phyloP scores from a whole-genome alignment of 2,888 invertebrate genomes.

The Cantharis nigra region DNA sequence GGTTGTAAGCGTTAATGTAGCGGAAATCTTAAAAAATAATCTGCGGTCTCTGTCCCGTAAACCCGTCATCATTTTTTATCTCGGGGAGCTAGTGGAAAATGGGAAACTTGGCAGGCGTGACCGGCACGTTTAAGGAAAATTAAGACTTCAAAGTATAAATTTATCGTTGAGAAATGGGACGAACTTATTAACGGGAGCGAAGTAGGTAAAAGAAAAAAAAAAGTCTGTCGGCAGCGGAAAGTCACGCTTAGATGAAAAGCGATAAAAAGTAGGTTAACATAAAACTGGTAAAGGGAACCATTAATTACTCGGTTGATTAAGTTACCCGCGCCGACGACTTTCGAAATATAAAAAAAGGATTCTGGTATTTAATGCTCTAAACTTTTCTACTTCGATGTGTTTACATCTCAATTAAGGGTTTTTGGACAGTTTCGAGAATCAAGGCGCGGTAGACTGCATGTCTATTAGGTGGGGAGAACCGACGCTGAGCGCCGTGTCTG shows the following conservation, averaged over 20 bases:
- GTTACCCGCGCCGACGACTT: not conserved
- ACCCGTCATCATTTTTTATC: not conserved
- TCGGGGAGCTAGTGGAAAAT: not conserved
- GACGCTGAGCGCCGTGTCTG: constrained; percentile 35
- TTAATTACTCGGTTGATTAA: not conserved
- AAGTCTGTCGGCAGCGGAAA: not conserved
- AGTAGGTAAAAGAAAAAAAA: not conserved
- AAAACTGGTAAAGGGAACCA: not conserved
- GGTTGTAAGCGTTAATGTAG: not conserved
- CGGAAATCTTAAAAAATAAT: not conserved
- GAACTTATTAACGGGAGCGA: not conserved
- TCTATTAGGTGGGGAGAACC: constrained; percentile 33
- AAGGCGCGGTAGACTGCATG: constrained; percentile 35
- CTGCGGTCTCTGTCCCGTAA: not conserved
- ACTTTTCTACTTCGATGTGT: not conserved
- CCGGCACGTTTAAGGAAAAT: not conserved
- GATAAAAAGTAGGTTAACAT: not conserved
- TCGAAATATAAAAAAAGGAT: not conserved
- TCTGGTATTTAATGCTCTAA: not conserved
- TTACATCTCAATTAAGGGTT: not conserved
- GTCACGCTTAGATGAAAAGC: not conserved
- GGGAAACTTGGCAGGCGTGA: not conserved
- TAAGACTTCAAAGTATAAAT: not conserved
- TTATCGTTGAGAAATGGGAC: not conserved
- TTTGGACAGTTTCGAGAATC: constrained; percentile 5